These are phyloP conservation scores for Eudyptes chrysolophus DNA, from an alignment of 2,113 vertebrate species.

Conservation along the genomic window DNA sequence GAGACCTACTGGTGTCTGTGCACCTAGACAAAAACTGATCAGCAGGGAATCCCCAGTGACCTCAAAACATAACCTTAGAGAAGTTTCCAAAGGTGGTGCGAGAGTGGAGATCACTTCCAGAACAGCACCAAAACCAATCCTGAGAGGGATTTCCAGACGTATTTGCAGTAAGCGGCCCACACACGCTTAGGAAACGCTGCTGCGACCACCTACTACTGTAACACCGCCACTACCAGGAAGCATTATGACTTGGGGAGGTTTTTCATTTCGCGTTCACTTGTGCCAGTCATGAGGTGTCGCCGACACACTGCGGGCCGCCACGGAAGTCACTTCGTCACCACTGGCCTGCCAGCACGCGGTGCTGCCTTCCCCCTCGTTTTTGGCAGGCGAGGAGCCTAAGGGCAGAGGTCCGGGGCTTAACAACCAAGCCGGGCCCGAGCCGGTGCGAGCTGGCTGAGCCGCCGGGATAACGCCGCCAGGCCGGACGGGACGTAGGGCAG, in stretches of 20 bases:
- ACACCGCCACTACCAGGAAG: fast-evolving
- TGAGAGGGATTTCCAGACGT: background rate
- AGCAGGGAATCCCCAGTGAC: too few relatives aligned
- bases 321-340: fast-evolving
- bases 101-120: too few relatives aligned
- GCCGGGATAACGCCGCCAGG: fast-evolving
- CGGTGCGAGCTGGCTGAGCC: fast-evolving
- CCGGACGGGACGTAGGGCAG: fast-evolving
- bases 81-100: background rate
- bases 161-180: fast-evolving
- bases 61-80: background rate
- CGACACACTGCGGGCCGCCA: fast-evolving
- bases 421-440: fast-evolving
- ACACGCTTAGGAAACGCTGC: fast-evolving
- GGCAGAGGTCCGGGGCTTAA: fast-evolving
- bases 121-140: background rate
- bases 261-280: fast-evolving
- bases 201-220: fast-evolving
- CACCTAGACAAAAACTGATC: too few relatives aligned
- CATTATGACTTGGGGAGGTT: fast-evolving
- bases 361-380: fast-evolving
- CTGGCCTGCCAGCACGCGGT: fast-evolving
- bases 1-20: background rate
- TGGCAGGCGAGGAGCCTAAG: fast-evolving
- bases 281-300: fast-evolving